phyloP scores from a whole-genome alignment of 2,888 invertebrate genomes.

The Apeira syringaria region DNA sequence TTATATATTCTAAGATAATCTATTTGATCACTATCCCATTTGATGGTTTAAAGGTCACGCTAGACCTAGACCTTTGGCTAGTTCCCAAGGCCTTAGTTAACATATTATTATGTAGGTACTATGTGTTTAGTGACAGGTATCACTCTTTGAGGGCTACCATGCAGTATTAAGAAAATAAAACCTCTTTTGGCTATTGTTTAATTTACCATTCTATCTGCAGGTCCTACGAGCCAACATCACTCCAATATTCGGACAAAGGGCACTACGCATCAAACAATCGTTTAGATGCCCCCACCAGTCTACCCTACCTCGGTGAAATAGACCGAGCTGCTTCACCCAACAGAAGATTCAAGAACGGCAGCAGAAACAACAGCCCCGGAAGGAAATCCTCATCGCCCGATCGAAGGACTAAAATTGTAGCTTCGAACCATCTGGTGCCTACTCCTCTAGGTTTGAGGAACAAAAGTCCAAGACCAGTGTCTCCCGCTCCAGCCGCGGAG shows the following conservation, averaged over 20 bases:
- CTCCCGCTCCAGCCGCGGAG: conserved; percentile 82
- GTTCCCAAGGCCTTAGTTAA: too few species aligned
- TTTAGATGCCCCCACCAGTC: conserved; percentile 62
- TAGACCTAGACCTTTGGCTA: too few species aligned
- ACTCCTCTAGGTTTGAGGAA: conserved; percentile 69
- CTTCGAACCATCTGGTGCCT: conserved; percentile 75
- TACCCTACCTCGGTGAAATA: conserved; percentile 67
- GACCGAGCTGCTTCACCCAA: conserved; percentile 67
- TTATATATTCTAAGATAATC: too few species aligned
- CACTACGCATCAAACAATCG: conserved; percentile 65
- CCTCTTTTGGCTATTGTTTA: too few species aligned
- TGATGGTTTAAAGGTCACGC: too few species aligned
- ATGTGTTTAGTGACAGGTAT: too few species aligned
- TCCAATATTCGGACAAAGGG: conserved; percentile 59
- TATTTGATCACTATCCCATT: too few species aligned
- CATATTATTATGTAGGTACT: too few species aligned
- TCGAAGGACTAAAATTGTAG: conserved; percentile 63
- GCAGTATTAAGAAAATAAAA: too few species aligned
- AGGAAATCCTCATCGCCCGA: conserved; percentile 73
- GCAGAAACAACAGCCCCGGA: conserved; percentile 62
- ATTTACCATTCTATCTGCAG: background rate
- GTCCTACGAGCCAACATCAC: conserved; percentile 61
- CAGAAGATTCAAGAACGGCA: conserved; percentile 56
- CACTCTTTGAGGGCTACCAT: too few species aligned
- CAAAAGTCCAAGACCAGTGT: conserved; percentile 73